These are phyloP conservation scores for Crotalus viridis DNA, from an alignment of 2,113 vertebrate species.

Conservation along the genomic window DNA sequence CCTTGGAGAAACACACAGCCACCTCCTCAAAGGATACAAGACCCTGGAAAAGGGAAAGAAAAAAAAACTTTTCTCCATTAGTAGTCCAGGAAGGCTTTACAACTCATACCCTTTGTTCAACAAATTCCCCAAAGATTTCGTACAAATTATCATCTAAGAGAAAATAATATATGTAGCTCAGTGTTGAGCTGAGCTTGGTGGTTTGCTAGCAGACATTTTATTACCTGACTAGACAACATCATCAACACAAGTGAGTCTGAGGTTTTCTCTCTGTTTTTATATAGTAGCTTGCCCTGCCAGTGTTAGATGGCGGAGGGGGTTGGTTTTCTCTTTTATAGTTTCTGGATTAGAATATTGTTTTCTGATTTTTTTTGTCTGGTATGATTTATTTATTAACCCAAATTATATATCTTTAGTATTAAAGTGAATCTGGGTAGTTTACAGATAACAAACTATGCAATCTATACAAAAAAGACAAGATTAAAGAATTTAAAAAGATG, in stretches of 20 bases:
- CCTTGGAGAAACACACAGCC: neutral
- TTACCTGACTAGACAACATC: neutral
- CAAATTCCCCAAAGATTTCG: neutral
- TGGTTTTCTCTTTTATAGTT: neutral
- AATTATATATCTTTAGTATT: neutral
- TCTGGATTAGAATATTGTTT: neutral
- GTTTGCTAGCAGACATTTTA: neutral
- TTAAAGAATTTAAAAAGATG: neutral
- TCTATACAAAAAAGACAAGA: neutral
- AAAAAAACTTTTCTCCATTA: neutral
- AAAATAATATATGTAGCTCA: neutral
- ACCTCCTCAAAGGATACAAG: neutral
- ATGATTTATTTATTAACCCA: neutral
- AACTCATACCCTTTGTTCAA: neutral
- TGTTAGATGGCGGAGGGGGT: neutral
- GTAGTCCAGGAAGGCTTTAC: neutral
- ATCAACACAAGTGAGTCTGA: neutral
- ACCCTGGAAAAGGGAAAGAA: neutral
- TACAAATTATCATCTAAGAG: neutral
- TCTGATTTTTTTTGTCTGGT: neutral
- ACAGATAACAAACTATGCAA: neutral
- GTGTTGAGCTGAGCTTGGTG: neutral
- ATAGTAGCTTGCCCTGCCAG: neutral
- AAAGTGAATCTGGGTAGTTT: neutral
- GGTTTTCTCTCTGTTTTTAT: neutral